Evolutionary conservation across 2,113 vertebrate species (phyloP).

Genomic region (Dinomys branickii): DNA sequence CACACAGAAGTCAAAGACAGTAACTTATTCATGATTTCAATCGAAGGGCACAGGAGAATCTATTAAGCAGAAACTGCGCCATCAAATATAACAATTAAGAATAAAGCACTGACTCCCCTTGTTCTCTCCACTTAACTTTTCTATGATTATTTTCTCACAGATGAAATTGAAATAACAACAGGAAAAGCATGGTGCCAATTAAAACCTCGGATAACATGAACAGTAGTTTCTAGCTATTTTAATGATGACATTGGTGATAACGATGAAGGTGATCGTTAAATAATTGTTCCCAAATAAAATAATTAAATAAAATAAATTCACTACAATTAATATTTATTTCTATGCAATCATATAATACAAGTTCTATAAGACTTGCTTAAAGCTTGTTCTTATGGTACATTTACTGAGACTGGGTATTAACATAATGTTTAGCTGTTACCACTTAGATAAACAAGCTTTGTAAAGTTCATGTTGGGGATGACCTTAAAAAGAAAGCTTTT

Average conservation of each 20-base stretch:
- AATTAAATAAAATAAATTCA: not conserved
- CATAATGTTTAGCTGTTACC: not conserved
- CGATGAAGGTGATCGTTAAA: not conserved
- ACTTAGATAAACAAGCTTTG: not conserved
- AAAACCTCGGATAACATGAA: not conserved
- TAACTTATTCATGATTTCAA: not conserved
- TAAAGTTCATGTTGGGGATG: not conserved
- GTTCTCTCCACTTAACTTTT: not conserved
- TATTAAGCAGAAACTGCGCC: not conserved
- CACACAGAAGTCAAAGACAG: not conserved
- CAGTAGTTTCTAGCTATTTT: not conserved
- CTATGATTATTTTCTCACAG: not conserved
- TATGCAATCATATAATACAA: not conserved
- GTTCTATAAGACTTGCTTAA: not conserved
- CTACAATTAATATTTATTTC: constrained; percentile 9
- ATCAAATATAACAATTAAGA: not conserved
- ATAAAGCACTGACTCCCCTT: not conserved
- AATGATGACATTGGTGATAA: not conserved
- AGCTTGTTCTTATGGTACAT: not conserved
- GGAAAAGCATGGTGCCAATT: not conserved
- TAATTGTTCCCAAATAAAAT: not conserved
- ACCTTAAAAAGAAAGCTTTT: not conserved
- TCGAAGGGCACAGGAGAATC: not conserved
- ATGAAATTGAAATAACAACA: not conserved
- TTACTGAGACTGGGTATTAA: not conserved